Evolutionary conservation across 1,140 invertebrate species (phyloP).

Genomic region (Drosophila mojavensis): DNA sequence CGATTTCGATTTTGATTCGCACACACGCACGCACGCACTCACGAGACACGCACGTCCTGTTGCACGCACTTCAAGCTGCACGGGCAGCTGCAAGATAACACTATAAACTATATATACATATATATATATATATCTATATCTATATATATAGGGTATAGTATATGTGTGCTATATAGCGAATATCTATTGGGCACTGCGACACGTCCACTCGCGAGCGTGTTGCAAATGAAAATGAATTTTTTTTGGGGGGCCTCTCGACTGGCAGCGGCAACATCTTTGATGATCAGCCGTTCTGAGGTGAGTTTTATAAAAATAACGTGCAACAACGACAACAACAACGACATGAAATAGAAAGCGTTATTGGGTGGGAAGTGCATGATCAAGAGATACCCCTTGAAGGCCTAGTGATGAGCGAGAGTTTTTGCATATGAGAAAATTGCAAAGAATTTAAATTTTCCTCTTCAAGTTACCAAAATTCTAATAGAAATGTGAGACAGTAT

Average conservation of each 20-base stretch:
- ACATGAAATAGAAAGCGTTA: not conserved
- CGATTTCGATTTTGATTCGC: not conserved
- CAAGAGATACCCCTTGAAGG: too few species aligned
- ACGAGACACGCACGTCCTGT: conserved; percentile 11
- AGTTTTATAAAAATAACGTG: conserved; percentile 78
- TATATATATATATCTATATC: conserved; percentile 37
- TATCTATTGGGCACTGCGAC: conserved; percentile 48
- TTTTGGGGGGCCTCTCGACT: conserved; percentile 17
- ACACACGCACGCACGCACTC: conserved; percentile 41
- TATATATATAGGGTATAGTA: conserved; percentile 11
- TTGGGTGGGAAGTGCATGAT: too few species aligned
- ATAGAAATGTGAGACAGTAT: too few species aligned
- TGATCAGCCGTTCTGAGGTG: conserved; percentile 80
- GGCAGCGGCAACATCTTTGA: conserved; percentile 44
- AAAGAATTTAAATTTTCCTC: too few species aligned
- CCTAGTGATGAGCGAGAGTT: too few species aligned
- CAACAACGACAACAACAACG: conserved; percentile 32
- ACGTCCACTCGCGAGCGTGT: conserved; percentile 78
- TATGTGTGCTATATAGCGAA: conserved; percentile 49
- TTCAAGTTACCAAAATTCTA: too few species aligned
- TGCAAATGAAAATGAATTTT: conserved; percentile 79
- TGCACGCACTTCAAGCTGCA: conserved; percentile 48
- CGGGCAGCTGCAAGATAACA: conserved; percentile 60
- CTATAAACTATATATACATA: conserved; percentile 33
- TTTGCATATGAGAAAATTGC: too few species aligned